phyloP scores from a whole-genome alignment of 64 coral and sea anemone genomes.

The Dendronephthya gigantea region DNA sequence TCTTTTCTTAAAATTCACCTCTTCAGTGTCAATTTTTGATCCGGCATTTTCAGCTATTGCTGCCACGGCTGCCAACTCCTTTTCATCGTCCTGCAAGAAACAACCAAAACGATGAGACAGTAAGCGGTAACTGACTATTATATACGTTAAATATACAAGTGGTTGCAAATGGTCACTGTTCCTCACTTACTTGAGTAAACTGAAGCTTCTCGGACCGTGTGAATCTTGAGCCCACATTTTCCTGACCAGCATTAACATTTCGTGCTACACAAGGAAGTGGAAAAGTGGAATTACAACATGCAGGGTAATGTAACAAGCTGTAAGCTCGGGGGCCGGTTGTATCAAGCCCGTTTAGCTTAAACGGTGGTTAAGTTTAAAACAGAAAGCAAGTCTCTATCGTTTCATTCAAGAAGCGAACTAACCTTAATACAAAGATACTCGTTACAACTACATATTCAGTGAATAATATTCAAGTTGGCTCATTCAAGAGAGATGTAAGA shows the following conservation, averaged over 20 bases:
- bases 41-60: slow-evolving; percentile 54
- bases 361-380: too few species aligned
- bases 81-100: slow-evolving; percentile 50
- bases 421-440: too few species aligned
- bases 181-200: slow-evolving; percentile 70
- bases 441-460: too few species aligned
- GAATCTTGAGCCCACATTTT: slow-evolving; percentile 64
- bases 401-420: too few species aligned
- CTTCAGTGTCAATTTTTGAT: slow-evolving; percentile 81
- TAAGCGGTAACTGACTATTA: not conserved
- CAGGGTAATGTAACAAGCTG: too few species aligned
- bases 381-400: too few species aligned
- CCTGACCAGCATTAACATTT: not conserved
- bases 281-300: not conserved
- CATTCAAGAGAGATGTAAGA: too few species aligned
- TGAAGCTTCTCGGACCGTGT: slow-evolving; percentile 90
- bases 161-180: too few species aligned
- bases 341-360: too few species aligned
- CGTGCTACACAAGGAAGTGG: not conserved
- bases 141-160: too few species aligned
- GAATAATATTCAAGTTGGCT: too few species aligned
- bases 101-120: not conserved
- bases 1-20: slow-evolving; percentile 37
- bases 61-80: slow-evolving; percentile 70
- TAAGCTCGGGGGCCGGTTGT: too few species aligned